Conservation (phyloP, 2,797 vertebrate genomes). For the Knipowitschia caucasica region DNA sequence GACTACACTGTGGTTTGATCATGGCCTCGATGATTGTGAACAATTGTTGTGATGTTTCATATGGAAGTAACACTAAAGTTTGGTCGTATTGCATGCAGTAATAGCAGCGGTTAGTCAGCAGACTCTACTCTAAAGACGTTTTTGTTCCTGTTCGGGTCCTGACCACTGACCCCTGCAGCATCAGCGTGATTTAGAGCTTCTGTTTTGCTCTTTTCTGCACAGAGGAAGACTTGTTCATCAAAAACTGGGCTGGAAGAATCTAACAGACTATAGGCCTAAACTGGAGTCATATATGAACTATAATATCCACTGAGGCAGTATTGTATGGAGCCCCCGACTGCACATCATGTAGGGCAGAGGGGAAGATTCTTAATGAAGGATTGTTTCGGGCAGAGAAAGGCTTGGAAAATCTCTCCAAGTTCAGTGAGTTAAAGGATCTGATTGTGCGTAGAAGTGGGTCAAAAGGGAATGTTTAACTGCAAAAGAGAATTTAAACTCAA, state of each 20-base stretch:
- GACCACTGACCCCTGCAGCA: constrained; percentile 4
- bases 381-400: background rate
- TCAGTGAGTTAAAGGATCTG: background rate
- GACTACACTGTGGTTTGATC: no score
- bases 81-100: background rate
- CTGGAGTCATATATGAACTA: background rate
- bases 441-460: background rate
- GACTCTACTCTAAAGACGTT: constrained; percentile 12
- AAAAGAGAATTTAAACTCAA: background rate
- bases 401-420: background rate
- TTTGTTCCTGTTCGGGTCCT: constrained; percentile 9
- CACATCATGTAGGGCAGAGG: background rate
- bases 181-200: constrained; percentile 27
- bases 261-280: constrained; percentile 14
- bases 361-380: background rate
- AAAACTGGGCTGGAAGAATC: constrained; percentile 8
- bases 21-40: no score
- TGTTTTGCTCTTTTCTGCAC: constrained; percentile 43
- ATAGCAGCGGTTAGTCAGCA: constrained; percentile 20
- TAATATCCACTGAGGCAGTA: background rate
- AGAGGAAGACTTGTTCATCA: constrained; percentile 45
- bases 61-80: no score
- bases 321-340: background rate
- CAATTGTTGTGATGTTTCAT: no score
- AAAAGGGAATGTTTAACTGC: background rate